A percentile compares a stretch with the other conserved stretches of the same genome.
phyloP scores from a whole-genome alignment of 2,113 vertebrate species.

The Nestor notabilis region DNA sequence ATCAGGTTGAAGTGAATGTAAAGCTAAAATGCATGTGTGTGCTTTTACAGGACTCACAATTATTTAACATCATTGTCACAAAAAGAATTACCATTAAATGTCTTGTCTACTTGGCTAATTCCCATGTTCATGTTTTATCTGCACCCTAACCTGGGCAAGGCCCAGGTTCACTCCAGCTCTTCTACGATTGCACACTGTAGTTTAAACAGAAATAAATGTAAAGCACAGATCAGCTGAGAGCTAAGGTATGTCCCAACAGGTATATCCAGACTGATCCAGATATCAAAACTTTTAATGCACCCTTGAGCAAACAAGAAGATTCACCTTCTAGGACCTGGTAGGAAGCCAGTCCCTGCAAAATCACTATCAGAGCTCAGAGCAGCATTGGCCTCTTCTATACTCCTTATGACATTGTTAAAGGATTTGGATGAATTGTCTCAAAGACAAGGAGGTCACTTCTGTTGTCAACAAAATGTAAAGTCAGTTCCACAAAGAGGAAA shows the following conservation, averaged over 20 bases:
- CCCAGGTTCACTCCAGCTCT: not conserved
- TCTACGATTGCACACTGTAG: accelerated
- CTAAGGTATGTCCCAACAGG: not conserved
- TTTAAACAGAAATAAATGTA: not conserved
- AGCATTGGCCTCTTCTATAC: not conserved
- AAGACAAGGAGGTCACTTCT: not conserved
- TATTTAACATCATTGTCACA: not conserved
- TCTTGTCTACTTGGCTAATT: not conserved
- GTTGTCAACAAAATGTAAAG: accelerated
- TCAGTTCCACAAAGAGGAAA: not conserved
- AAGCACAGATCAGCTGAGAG: not conserved
- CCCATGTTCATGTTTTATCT: not conserved
- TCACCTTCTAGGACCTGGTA: not conserved
- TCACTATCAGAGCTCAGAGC: not conserved
- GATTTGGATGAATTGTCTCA: not conserved
- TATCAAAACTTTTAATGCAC: not conserved
- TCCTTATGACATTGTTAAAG: not conserved
- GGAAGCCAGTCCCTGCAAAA: not conserved
- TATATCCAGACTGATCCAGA: not conserved
- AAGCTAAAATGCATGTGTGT: not conserved
- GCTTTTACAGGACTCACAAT: not conserved
- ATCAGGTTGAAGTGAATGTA: not conserved
- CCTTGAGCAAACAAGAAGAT: not conserved
- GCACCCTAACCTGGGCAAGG: not conserved
- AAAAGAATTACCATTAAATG: not conserved